phyloP scores from a whole-genome alignment of 2,113 vertebrate species.

The Nanger granti region DNA sequence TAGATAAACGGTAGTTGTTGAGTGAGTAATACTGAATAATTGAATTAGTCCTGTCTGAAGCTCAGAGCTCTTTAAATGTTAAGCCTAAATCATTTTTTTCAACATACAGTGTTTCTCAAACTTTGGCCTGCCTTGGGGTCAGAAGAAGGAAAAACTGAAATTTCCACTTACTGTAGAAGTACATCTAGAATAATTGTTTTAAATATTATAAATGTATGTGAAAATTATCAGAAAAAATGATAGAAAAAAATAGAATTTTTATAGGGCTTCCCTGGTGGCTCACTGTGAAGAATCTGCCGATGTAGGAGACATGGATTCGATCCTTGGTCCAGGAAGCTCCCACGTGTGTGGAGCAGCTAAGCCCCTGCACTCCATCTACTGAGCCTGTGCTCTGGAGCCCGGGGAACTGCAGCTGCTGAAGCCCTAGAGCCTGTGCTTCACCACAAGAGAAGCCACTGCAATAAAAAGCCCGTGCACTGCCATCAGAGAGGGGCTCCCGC shows the following conservation, averaged over 20 bases:
- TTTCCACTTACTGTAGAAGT: not conserved
- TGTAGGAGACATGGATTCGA: not conserved
- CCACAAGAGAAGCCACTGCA: not conserved
- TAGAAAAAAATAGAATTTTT: slow-evolving; percentile 20
- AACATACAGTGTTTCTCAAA: not conserved
- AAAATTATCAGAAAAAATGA: slow-evolving; percentile 15
- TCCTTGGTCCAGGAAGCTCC: not conserved
- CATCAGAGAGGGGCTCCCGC: not conserved
- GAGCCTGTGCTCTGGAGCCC: not conserved
- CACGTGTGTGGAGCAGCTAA: not conserved
- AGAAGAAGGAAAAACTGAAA: not conserved
- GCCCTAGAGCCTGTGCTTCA: not conserved
- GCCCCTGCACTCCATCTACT: not conserved
- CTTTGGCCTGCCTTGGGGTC: not conserved
- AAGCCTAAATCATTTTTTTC: not conserved
- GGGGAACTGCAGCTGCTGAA: not conserved
- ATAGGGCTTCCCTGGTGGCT: not conserved
- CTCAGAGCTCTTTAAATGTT: slow-evolving; percentile 12
- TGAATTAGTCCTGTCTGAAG: not conserved
- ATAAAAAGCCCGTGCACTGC: not conserved
- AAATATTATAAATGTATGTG: not conserved
- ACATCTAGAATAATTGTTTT: slow-evolving; percentile 11
- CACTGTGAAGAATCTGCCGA: not conserved
- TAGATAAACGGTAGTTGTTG: not conserved
- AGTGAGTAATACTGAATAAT: not conserved